These are phyloP conservation scores for Electrona antarctica DNA, from an alignment of 2,113 vertebrate genomes.

Conservation along the genomic window DNA sequence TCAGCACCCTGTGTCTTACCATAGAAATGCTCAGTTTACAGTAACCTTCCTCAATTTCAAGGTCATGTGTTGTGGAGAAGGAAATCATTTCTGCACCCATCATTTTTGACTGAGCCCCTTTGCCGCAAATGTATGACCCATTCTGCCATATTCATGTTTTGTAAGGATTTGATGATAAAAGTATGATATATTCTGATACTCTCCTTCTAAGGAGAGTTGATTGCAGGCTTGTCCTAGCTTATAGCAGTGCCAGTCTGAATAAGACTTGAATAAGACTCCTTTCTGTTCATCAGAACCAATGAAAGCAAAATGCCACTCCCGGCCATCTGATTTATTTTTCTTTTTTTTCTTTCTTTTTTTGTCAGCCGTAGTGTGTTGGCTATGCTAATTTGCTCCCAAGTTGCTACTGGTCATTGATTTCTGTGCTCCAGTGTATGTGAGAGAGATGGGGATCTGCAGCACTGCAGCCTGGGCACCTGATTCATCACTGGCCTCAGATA, in stretches of 20 bases:
- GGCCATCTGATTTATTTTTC: slow-evolving; percentile 18
- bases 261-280: slow-evolving; percentile 15
- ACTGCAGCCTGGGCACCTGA: slow-evolving; percentile 43
- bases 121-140: not conserved
- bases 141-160: slow-evolving; percentile 10
- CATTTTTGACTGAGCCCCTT: slow-evolving; percentile 8
- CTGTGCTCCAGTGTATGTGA: slow-evolving; percentile 42
- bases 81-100: not conserved
- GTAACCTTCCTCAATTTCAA: slow-evolving; percentile 60
- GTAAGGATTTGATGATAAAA: slow-evolving; percentile 7
- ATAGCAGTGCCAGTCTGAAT: slow-evolving; percentile 30
- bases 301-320: slow-evolving; percentile 23
- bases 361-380: slow-evolving; percentile 17
- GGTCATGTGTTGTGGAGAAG: slow-evolving; percentile 39
- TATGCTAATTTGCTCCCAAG: slow-evolving; percentile 61
- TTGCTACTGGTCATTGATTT: slow-evolving; percentile 66
- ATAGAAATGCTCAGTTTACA: slow-evolving; percentile 13
- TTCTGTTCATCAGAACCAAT: slow-evolving; percentile 34
- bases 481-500: slow-evolving; percentile 37
- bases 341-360: not conserved
- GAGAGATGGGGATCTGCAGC: slow-evolving; percentile 37
- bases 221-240: slow-evolving; percentile 13
- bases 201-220: slow-evolving; percentile 31
- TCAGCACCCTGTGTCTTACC: slow-evolving; percentile 31
- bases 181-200: slow-evolving; percentile 7